Evolutionary conservation across 2,888 invertebrate genomes (phyloP).

Genomic region (Amiota communis): DNA sequence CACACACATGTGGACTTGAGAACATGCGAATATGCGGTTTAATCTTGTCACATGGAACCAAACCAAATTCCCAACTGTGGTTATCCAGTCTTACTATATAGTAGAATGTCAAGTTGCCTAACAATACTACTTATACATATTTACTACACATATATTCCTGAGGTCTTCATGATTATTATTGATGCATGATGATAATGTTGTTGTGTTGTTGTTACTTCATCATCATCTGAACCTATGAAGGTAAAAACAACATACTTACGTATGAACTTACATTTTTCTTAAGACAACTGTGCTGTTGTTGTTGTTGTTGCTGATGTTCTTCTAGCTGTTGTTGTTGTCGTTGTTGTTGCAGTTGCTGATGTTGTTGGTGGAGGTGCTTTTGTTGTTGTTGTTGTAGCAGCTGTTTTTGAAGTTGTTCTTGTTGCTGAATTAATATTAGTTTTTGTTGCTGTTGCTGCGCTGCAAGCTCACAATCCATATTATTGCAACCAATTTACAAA

Average conservation of each 20-base stretch:
- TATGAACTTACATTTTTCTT: conserved; percentile 53
- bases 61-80: too few relatives aligned
- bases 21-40: background rate
- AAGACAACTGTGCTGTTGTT: background rate
- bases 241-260: too few relatives aligned
- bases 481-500: conserved; percentile 46
- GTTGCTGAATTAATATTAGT: conserved; percentile 26
- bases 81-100: too few relatives aligned
- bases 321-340: conserved; percentile 50
- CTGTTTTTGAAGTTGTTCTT: conserved; percentile 21
- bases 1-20: too few relatives aligned
- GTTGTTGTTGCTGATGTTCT: background rate
- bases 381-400: conserved; percentile 37
- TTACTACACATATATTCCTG: too few relatives aligned
- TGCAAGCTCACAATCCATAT: conserved; percentile 65
- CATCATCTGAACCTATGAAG: too few relatives aligned
- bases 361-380: conserved; percentile 38
- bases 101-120: too few relatives aligned
- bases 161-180: too few relatives aligned
- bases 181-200: background rate
- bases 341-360: conserved; percentile 44
- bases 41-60: too few relatives aligned
- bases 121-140: too few relatives aligned
- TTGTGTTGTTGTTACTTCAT: background rate
- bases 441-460: conserved; percentile 60